These are phyloP conservation scores for Andrena trimmerana DNA, from an alignment of 2,888 invertebrate species.

Conservation along the genomic window DNA sequence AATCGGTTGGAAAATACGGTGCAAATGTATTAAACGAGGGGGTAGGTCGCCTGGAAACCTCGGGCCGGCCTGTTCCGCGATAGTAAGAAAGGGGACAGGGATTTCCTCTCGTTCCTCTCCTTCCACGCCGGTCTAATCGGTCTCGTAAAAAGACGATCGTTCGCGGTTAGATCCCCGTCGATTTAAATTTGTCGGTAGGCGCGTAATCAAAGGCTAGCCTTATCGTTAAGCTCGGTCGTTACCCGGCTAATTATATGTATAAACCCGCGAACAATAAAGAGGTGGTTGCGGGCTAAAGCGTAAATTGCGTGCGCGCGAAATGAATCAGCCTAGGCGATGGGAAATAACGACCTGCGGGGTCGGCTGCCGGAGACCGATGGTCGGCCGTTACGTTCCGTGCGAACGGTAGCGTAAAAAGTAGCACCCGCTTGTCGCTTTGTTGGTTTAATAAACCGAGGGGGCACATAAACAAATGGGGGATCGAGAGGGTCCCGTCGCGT, in stretches of 20 bases:
- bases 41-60: slow-evolving; percentile 4
- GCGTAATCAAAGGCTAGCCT: slow-evolving; percentile 44
- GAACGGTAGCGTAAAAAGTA: slow-evolving; percentile 24
- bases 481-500: slow-evolving; percentile 46
- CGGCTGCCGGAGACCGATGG: neutral
- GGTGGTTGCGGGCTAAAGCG: neutral
- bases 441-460: slow-evolving; percentile 59
- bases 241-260: slow-evolving; percentile 20
- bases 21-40: slow-evolving; percentile 26
- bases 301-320: slow-evolving; percentile 11
- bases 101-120: slow-evolving; percentile 18
- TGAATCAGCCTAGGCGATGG: neutral
- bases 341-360: neutral
- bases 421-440: slow-evolving; percentile 43
- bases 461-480: slow-evolving; percentile 58
- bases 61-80: neutral
- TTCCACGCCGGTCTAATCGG: slow-evolving; percentile 52
- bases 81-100: slow-evolving; percentile 26
- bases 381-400: slow-evolving; percentile 6
- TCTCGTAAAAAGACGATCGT: slow-evolving; percentile 48
- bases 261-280: slow-evolving; percentile 25
- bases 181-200: slow-evolving; percentile 43
- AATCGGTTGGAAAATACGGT: slow-evolving; percentile 43
- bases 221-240: slow-evolving; percentile 36
- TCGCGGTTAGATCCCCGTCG: neutral